Conservation (phyloP, 2,797 vertebrate species). For the Myripristis murdjan region DNA sequence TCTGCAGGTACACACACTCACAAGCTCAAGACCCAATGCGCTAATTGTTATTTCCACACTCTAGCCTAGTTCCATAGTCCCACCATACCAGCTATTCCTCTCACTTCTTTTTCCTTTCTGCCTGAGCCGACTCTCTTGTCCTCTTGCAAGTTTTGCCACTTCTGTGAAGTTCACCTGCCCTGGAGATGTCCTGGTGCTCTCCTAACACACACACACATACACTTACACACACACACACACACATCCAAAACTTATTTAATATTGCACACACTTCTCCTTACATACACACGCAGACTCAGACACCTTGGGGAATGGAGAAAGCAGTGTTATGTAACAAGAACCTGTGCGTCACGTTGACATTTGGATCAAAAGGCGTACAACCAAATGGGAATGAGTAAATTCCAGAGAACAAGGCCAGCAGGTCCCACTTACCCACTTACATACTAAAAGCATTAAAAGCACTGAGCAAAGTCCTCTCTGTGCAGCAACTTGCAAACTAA, state of each 20-base stretch:
- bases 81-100: no score
- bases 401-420: conserved; percentile 37
- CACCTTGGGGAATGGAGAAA: conserved; percentile 20
- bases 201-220: no score
- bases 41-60: no score
- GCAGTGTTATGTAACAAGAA: conserved; percentile 38
- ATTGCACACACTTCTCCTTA: conserved; percentile 6
- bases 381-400: conserved; percentile 42
- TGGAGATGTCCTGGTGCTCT: no score
- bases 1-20: conserved; percentile 89
- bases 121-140: no score
- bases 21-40: neutral
- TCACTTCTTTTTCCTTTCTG: neutral
- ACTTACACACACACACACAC: neutral
- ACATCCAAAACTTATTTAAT: conserved; percentile 15
- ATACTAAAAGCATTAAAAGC: conserved; percentile 11
- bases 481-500: neutral
- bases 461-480: neutral
- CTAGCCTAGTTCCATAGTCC: no score
- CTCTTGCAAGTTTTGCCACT: conserved; percentile 1
- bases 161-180: no score
- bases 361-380: conserved; percentile 35
- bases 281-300: conserved; percentile 1
- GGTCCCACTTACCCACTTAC: conserved; percentile 35
- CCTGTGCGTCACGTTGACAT: conserved; percentile 50